Conservation (phyloP, 2,888 invertebrate species). For the Tridacna gigas region DNA sequence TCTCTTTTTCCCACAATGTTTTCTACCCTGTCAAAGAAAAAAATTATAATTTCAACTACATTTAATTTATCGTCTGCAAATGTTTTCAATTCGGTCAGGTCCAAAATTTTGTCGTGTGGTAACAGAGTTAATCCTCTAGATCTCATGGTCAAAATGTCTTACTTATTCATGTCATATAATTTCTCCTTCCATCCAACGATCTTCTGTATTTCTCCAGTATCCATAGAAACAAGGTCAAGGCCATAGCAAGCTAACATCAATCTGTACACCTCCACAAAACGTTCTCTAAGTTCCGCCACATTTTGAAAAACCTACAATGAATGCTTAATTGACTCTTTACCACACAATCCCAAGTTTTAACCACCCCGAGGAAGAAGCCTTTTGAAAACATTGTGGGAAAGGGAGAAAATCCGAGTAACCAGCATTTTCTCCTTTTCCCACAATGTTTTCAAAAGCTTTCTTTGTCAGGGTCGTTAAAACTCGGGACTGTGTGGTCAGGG, state of each 20-base stretch:
- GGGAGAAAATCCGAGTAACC: background rate
- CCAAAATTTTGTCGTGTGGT: no score
- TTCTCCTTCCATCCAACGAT: background rate
- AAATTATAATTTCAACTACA: no score
- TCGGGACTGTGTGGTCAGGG: no score
- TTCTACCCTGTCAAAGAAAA: no score
- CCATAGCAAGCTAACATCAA: conserved; percentile 30
- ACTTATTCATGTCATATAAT: background rate
- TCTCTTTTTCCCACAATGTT: no score
- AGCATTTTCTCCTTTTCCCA: background rate
- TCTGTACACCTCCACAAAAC: conserved; percentile 16
- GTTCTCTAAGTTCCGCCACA: background rate
- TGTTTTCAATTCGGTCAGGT: no score
- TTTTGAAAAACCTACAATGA: background rate
- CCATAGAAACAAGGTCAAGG: background rate
- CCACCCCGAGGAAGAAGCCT: background rate
- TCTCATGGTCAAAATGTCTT: no score
- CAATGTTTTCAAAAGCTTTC: background rate
- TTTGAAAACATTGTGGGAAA: background rate
- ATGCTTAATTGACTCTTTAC: background rate
- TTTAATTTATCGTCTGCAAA: no score
- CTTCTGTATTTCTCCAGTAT: conserved; percentile 21
- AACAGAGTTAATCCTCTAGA: no score
- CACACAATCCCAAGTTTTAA: background rate
- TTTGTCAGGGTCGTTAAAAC: no score